Evolutionary conservation across 2,113 vertebrate genomes (phyloP).

Genomic region (Asarcornis scutulata): DNA sequence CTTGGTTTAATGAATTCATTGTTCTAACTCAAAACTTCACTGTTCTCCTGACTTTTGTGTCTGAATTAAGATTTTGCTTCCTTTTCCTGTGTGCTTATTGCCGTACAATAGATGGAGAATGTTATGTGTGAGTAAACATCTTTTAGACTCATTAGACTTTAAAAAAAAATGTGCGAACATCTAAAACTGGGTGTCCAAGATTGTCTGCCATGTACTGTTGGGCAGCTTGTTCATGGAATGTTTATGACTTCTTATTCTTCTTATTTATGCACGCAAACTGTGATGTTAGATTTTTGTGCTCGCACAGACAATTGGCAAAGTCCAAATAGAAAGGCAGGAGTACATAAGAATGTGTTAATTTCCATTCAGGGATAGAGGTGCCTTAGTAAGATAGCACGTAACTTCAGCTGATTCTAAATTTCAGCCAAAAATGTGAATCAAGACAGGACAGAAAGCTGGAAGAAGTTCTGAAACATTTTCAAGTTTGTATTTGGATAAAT

Average conservation of each 20-base stretch:
- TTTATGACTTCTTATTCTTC: background rate
- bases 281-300: background rate
- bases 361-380: background rate
- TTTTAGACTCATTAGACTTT: background rate
- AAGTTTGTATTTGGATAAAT: background rate
- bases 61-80: background rate
- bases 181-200: background rate
- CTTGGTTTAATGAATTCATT: constrained; percentile 30
- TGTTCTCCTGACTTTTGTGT: background rate
- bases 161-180: background rate
- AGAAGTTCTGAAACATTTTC: background rate
- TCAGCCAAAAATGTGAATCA: background rate
- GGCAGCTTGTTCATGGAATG: rapidly evolving
- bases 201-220: background rate
- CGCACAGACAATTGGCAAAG: background rate
- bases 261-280: background rate
- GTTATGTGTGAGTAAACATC: background rate
- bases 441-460: background rate
- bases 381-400: background rate
- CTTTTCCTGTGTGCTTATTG: background rate
- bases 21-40: constrained; percentile 24
- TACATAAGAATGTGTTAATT: background rate
- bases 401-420: background rate
- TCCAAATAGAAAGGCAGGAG: background rate
- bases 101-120: background rate